Base-by-base conservation (phyloP, 37 sponge, comb jelly and placozoan genomes). In the Cliona cf. orientalis region DNA sequence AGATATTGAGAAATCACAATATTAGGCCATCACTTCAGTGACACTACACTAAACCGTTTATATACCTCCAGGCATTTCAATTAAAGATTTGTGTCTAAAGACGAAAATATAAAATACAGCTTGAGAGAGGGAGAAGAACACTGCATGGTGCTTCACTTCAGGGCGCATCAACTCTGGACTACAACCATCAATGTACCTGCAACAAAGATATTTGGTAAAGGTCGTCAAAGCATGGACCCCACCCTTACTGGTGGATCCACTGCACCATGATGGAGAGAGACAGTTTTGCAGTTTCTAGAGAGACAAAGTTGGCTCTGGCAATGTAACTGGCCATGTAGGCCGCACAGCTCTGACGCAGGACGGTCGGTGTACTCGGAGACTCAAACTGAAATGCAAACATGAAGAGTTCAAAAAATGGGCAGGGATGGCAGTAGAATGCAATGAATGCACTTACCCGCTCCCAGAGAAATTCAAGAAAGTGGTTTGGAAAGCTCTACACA, bases 251-350 rank as follows among this genome's bases (percentile, higher is more conserved):
- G 28, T 87, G 92, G 37, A 87, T 46, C 92, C 95, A 90, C 14
- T 69, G 63, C 35, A 57, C 67, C 41, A 87, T 66, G 44, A 79
- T 42, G 2, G 45, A 57, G 22, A 94, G 75, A 42, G 84, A 91
- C 28, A 72, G 69, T 55, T 76, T 85, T 33, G 74, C 86, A 46
- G 76, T 77, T 40, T 71, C 69, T 19, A 80, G 17, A 40, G 93
- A 60, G 58, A 95, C 72, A 70, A 89, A 95, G 84, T 89, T 86
- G 40, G 93, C 83, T 41, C 96, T 81, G 40, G 93, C 87, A 25
- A 95, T 77, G 73, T 77, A 95, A 79, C 90, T 95, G 29, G 93
- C 90, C 60, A 95, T 81, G 78, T 95, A 95, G 43, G 72, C 74
- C 11, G 84, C 89, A 14, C 79, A 17, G 1, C 90, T 60, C 45